These are phyloP conservation scores for Ylistrum balloti DNA, from an alignment of 1,140 invertebrate genomes.

Conservation along the genomic window DNA sequence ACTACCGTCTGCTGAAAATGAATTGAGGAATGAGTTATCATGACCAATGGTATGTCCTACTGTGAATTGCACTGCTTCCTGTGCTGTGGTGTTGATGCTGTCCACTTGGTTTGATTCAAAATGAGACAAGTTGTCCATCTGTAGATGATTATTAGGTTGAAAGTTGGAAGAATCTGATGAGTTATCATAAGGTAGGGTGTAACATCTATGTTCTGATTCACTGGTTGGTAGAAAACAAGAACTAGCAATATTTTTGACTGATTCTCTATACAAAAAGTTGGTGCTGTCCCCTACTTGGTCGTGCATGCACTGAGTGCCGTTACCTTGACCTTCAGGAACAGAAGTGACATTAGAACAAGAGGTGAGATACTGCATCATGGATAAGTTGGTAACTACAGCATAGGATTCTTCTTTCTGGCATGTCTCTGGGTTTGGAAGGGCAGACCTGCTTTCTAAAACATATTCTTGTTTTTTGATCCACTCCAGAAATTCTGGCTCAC, in stretches of 20 bases:
- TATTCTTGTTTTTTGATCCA: neutral
- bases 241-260: neutral
- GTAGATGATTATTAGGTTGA: too few species aligned
- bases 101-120: too few species aligned
- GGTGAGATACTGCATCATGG: neutral
- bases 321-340: neutral
- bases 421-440: neutral
- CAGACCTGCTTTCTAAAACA: neutral
- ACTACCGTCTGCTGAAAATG: neutral
- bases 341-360: neutral
- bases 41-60: too few species aligned
- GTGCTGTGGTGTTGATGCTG: too few species aligned
- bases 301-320: neutral
- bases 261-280: neutral
- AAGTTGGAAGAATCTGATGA: too few species aligned
- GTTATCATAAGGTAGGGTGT: too few species aligned
- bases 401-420: neutral
- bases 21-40: too few species aligned
- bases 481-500: neutral
- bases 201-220: too few species aligned
- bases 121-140: too few species aligned
- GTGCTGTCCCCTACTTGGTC: neutral
- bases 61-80: too few species aligned
- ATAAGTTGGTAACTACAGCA: slow-evolving; percentile 7
- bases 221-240: neutral